Evolutionary conservation across 2,888 invertebrate species (phyloP).

Genomic region (Podabrus alpinus): DNA sequence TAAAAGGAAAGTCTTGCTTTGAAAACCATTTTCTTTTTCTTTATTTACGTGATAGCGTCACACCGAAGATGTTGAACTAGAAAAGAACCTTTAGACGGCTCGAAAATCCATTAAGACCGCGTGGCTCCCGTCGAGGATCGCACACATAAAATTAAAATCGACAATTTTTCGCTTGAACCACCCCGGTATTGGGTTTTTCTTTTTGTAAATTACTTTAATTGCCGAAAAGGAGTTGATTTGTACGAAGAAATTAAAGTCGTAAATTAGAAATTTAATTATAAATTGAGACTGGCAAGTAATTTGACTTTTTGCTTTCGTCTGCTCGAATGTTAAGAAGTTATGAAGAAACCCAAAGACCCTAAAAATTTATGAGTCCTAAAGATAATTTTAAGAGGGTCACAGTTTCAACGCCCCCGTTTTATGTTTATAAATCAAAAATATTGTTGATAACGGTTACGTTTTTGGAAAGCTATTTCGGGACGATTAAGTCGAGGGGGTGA

Average conservation of each 20-base stretch:
- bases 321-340: constrained; percentile 1
- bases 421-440: neutral
- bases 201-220: neutral
- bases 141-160: neutral
- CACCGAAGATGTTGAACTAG: neutral
- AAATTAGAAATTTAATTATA: constrained; percentile 19
- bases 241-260: constrained; percentile 9
- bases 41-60: neutral
- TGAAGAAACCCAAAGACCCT: constrained; percentile 1
- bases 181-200: neutral
- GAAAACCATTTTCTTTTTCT: neutral
- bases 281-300: constrained; percentile 5
- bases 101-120: neutral
- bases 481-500: neutral
- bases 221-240: neutral
- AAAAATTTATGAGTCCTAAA: constrained; percentile 1
- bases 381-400: neutral
- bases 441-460: neutral
- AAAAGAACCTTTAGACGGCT: neutral
- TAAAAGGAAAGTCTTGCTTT: neutral
- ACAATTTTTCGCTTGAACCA: neutral
- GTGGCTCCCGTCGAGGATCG: neutral
- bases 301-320: constrained; percentile 1
- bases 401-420: neutral
- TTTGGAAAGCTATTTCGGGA: neutral